These are phyloP conservation scores for Pandemis cinnamomeana DNA, from an alignment of 2,888 invertebrate species.

Conservation along the genomic window DNA sequence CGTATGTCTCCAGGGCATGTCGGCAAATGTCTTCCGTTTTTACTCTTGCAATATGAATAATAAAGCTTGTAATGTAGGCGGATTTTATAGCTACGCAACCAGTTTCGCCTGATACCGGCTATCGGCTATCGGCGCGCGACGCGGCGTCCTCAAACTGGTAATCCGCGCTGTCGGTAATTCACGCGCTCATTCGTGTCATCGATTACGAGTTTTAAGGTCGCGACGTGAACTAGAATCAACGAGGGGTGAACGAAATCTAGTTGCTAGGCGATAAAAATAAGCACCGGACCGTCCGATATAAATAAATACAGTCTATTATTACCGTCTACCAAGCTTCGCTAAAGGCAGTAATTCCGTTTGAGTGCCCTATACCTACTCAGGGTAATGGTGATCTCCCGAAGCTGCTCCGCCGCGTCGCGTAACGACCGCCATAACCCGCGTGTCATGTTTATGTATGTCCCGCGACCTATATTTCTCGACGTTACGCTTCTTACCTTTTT, in stretches of 20 bases:
- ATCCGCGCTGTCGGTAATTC: conserved; percentile 29
- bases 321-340: background rate
- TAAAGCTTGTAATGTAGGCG: conserved; percentile 12
- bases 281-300: background rate
- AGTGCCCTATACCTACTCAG: background rate
- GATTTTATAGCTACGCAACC: conserved; percentile 17
- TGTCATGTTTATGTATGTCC: conserved; percentile 33
- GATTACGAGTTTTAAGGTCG: conserved; percentile 32
- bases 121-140: conserved; percentile 23
- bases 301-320: background rate
- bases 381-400: conserved; percentile 12
- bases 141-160: conserved; percentile 20
- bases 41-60: conserved; percentile 26
- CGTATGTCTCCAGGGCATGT: conserved; percentile 1
- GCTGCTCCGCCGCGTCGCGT: conserved; percentile 4
- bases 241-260: background rate
- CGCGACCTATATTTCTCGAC: conserved; percentile 29
- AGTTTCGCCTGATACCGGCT: conserved; percentile 25
- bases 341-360: background rate
- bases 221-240: conserved; percentile 21
- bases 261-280: background rate
- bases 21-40: conserved; percentile 5
- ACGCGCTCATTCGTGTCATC: conserved; percentile 36
- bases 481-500: background rate
- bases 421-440: conserved; percentile 22